Base-by-base conservation (phyloP, 2,888 invertebrate species). In the Thumatha senex region DNA sequence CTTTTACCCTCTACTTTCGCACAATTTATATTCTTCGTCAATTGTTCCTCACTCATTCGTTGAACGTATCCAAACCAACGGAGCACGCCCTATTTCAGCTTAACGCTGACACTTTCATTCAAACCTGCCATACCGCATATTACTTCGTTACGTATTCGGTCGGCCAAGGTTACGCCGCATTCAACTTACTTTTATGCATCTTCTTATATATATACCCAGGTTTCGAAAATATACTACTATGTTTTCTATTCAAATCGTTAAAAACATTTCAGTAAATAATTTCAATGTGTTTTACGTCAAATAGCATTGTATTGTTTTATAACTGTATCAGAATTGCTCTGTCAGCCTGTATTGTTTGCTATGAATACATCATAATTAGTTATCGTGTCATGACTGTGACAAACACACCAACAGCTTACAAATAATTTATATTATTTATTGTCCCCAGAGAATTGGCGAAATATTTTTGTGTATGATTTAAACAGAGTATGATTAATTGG, bases 321-420 rank as follows among this genome's bases (percentile, higher is more conserved):
- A 65, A 64, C 66, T 48, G 54, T 44, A 57, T 60, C 48, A 50
- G 42, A 66, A 55, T 55, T 46, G 66, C 55, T 18, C 61, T 55
- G 64, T 65, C 64, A 66, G 48, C 43, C 31, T 7, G 24, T 39
- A 63, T 65, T 65, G 63, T 65, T 56, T 43, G 42, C 13, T 24
- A 33, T 40, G 42, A 49, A 65, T 53, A 57, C 63, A 65, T 65
- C 59, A 65, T 63, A 58, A 63, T 66, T 45, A 63, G 58, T 63
- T 38, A 50, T 44, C 31, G 8, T 7, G 48, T 49, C 50, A 64
- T 63, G 63, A 64, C 51, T 40, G 30, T 51, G 48, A 52, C 54
- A 56, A 60, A 55, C 63, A 51, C 51, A 44, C 47, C 51, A 49
- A 54, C 53, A 47, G 34, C 18, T 40, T 43, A 40, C 49, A 44